Base-by-base conservation (phyloP, 2,113 vertebrate species). In the Pseudorasbora parva region DNA sequence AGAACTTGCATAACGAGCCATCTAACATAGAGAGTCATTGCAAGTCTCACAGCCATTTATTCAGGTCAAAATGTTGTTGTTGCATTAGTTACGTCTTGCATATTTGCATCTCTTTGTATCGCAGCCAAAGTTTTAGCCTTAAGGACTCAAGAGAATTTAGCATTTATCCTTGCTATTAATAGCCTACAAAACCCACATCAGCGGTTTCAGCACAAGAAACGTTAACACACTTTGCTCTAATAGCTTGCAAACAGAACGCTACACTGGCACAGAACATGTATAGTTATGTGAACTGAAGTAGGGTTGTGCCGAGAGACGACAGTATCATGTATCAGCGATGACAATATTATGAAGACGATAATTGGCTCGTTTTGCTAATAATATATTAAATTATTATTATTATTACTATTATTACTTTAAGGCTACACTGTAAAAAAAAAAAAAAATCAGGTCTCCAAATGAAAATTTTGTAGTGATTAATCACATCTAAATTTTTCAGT, bases 221-320 rank as follows among this genome's bases (percentile, higher is more conserved):
- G 37, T 3, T 6, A 30, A 41, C 14, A 60, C 12, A 10, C 21
- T 41, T 59, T 12, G 3, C 57, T 79, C 57, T 47, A 59, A 41
- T 43, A 64, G 8, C 23, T 45, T 79, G 5, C 41, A 79, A 25
- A 1, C 33, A 60, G 49, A 23, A 45, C n/a, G 5, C n/a, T 30
- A 68, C 78, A 47, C 17, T 56, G 47, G 14, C 64, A 54, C 30
- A 57, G 51, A 57, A 41, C 51, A 33, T 27, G n/a, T 74, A 75
- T 14, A 30, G 57, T 62, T 89, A 76, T 89, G n/a, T n/a, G n/a
- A n/a, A n/a, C 68, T 47, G 86, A 83, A 87, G 82, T 2, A 33
- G 33, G 2, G 33, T 33, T 33, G 33, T 33, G 33, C n/a, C n/a
- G n/a, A n/a, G n/a, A n/a, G n/a, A 33, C 33, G 33, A 33, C 5